A percentile compares a stretch with the other conserved stretches of the same genome.
Conservation (phyloP, 2,888 invertebrate species). For the Pristionchus entomophagus region DNA sequence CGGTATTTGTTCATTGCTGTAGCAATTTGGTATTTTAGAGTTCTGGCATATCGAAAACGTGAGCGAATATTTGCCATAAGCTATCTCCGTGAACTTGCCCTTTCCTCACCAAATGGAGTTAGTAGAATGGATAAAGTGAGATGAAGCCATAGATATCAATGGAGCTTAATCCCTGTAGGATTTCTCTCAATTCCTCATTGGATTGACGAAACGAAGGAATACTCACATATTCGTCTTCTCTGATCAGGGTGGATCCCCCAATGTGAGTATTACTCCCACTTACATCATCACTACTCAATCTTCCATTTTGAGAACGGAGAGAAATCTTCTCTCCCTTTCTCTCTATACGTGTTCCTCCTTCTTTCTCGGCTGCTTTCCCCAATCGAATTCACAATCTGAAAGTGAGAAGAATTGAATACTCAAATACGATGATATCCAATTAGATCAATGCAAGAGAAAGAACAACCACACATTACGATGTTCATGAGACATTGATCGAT, state of each 20-base stretch:
- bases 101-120: background rate
- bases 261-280: background rate
- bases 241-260: background rate
- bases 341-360: conserved; percentile 31
- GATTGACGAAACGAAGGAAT: conserved; percentile 6
- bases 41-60: background rate
- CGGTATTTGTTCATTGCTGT: background rate
- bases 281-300: too few relatives aligned
- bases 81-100: background rate
- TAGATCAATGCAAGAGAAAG: conserved; percentile 28
- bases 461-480: conserved; percentile 23
- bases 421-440: background rate
- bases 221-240: background rate
- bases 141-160: background rate
- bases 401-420: background rate
- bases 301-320: background rate
- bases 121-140: background rate
- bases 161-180: background rate
- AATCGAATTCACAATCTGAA: conserved; percentile 39
- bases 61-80: background rate
- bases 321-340: conserved; percentile 21
- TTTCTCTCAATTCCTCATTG: background rate
- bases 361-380: conserved; percentile 17
- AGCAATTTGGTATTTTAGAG: background rate
- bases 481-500: conserved; percentile 30